Conservation (phyloP, 2,113 vertebrate genomes). For the Anser brachyrhynchus region DNA sequence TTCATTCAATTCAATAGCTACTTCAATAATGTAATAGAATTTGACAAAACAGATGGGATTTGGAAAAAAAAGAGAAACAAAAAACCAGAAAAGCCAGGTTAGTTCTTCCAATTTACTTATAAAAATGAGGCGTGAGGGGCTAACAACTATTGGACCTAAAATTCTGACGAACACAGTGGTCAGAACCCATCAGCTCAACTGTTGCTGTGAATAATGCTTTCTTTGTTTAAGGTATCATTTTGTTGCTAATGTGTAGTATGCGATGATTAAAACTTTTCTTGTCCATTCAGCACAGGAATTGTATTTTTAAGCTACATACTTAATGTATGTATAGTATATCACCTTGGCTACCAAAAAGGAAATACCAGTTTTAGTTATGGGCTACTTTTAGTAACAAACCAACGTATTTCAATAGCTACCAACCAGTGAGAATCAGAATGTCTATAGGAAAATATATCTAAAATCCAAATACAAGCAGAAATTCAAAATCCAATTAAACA, state of each 20-base stretch:
- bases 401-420: background rate
- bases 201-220: background rate
- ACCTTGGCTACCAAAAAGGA: background rate
- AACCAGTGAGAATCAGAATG: background rate
- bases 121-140: background rate
- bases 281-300: background rate
- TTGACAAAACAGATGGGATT: conserved; percentile 16
- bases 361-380: background rate
- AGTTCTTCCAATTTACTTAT: conserved; percentile 6
- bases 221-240: background rate
- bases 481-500: background rate
- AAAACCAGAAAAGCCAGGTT: background rate
- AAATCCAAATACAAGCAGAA: background rate
- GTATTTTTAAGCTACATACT: background rate
- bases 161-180: background rate
- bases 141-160: background rate
- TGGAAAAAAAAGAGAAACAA: background rate
- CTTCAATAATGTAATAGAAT: conserved; percentile 5
- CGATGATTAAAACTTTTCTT: background rate
- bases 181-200: background rate
- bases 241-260: background rate
- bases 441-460: background rate
- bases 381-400: conserved; percentile 3
- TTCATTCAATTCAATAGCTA: background rate
- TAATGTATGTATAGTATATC: background rate